phyloP scores from a whole-genome alignment of 2,113 vertebrate species.

The Bambusicola thoracicus region DNA sequence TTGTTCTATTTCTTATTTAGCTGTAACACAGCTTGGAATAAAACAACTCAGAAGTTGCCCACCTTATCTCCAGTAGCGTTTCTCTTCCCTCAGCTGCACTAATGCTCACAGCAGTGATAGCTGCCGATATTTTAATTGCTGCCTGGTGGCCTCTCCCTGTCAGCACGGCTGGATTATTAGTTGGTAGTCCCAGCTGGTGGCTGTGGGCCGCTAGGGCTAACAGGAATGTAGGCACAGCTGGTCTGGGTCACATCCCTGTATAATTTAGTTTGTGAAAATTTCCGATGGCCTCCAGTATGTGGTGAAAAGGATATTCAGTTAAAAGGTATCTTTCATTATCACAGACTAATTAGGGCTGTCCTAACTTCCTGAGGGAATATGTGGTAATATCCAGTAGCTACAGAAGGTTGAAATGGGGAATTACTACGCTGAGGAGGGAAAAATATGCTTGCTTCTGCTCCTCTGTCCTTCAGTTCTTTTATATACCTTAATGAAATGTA shows the following conservation, averaged over 20 bases:
- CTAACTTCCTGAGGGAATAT: constrained; percentile 29
- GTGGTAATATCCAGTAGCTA: background rate
- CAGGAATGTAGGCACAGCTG: background rate
- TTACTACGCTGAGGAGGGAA: background rate
- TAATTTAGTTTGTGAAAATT: background rate
- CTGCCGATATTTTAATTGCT: background rate
- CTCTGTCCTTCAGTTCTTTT: background rate
- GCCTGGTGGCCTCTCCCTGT: background rate
- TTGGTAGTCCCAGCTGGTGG: background rate
- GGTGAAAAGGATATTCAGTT: background rate
- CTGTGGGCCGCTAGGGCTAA: background rate
- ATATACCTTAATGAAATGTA: background rate
- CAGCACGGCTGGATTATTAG: background rate
- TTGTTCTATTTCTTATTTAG: background rate
- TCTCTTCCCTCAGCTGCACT: background rate
- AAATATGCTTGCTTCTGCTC: background rate
- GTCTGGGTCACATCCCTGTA: background rate
- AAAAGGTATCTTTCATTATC: constrained; percentile 35
- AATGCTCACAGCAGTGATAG: background rate
- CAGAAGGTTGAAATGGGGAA: background rate
- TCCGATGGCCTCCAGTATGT: background rate
- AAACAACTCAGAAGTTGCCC: background rate
- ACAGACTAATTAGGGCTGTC: constrained; percentile 6
- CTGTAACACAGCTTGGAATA: background rate
- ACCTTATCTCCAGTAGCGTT: background rate